Conservation (phyloP, 2,797 vertebrate genomes). For the Gymnopithys bicolor region DNA sequence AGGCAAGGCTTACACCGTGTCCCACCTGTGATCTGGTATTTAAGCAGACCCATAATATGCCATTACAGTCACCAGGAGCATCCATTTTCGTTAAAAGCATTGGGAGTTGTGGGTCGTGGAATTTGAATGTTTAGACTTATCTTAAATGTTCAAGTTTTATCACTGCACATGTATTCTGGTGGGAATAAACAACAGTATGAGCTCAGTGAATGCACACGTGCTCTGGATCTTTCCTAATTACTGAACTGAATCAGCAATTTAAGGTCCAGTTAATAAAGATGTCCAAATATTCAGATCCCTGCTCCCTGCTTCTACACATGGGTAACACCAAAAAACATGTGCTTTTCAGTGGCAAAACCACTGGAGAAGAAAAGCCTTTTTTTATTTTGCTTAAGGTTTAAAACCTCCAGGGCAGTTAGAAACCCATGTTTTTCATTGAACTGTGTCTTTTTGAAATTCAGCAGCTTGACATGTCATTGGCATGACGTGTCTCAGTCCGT, state of each 20-base stretch:
- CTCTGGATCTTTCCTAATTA: conserved; percentile 40
- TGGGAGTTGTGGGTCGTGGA: background rate
- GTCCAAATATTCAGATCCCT: conserved; percentile 57
- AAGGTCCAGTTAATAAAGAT: conserved; percentile 38
- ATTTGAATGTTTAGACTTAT: background rate
- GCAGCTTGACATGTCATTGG: conserved; percentile 76
- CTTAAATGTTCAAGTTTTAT: background rate
- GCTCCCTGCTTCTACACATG: conserved; percentile 37
- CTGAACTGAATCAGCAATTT: conserved; percentile 3
- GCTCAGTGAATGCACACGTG: background rate
- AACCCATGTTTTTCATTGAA: conserved; percentile 80
- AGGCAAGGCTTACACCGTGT: background rate
- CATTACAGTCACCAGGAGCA: background rate
- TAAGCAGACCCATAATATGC: background rate
- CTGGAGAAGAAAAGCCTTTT: conserved; percentile 66
- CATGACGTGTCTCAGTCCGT: conserved; percentile 79
- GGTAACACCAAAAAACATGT: conserved; percentile 23
- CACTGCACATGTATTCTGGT: background rate
- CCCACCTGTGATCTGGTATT: background rate
- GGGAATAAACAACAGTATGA: background rate
- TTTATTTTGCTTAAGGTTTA: conserved; percentile 70
- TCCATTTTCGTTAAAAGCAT: background rate
- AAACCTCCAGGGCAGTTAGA: conserved; percentile 78
- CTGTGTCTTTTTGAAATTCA: conserved; percentile 80
- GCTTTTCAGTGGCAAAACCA: conserved; percentile 56